Evolutionary conservation across 2,113 vertebrate species (phyloP), one percentile per base, ranked within the genome.

Genomic region (Seriola dumerili): DNA sequence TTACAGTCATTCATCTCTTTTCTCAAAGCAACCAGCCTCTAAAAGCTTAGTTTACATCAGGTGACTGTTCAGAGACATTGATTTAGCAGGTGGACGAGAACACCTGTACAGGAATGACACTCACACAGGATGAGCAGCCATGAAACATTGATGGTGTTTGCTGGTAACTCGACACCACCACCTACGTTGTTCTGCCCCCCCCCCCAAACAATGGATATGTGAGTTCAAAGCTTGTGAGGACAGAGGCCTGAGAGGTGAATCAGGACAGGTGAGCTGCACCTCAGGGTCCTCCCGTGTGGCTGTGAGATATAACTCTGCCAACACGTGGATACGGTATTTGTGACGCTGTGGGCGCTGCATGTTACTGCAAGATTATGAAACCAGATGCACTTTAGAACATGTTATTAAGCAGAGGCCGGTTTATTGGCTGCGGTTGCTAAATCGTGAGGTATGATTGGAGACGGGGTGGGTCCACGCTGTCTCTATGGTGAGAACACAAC

Each of bases 111-210:
- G 72, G 66, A 79, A 69, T 58, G 78, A 71, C 65, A 52, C 76
- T 73, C 32, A 21, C 81, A 79, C 59, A 25, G 46, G 29, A 81
- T 40, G 67, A 11, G 19, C 48, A 10, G 69, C 48, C 83, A 77
- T 91, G 36, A 90, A 91, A 92, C 19, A 86, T 91, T 86, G 9
- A 92, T 76, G 80, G 46, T 81, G 75, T 72, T 46, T 74, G 58
- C 81, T 50, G 76, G 91, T 73, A 93, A 93, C 63, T 34, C 68
- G 16, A 84, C 80, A 83, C 91, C 82, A 29, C 48, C 40, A 36
- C 40, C n/a, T 16, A 25, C 54, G 25, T 46, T 52, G 19, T 55
- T 8, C 38, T 42, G 48, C 21, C 46, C 46, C 42, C 78, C 64
- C 67, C 69, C 38, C 38, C 38, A 1, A 8, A 34, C 64, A 48